phyloP scores from a whole-genome alignment of 2,797 vertebrate genomes.

The Cyprinodon diabolis region DNA sequence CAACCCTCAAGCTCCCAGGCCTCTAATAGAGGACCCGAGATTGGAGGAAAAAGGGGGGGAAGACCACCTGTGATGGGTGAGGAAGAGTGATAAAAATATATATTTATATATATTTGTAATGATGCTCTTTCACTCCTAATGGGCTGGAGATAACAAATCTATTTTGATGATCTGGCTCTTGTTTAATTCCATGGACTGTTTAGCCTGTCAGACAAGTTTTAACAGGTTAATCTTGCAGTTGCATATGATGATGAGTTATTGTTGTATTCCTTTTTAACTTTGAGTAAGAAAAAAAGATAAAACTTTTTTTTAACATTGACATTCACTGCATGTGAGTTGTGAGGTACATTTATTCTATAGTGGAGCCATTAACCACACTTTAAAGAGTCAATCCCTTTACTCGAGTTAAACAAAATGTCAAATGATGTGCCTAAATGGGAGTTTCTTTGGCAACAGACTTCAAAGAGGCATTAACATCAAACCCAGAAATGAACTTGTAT shows the following conservation, averaged over 20 bases:
- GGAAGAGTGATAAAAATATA: no score
- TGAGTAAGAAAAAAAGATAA: not conserved
- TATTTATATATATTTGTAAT: no score
- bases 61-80: no score
- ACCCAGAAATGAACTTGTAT: not conserved
- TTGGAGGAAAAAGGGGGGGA: no score
- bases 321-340: not conserved
- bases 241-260: not conserved
- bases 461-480: slow-evolving; percentile 19
- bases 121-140: no score
- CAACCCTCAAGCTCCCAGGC: no score
- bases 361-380: not conserved
- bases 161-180: not conserved
- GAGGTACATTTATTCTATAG: slow-evolving; percentile 1
- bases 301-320: not conserved
- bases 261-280: not conserved
- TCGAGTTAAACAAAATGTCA: not conserved
- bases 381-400: not conserved
- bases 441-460: not conserved
- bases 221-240: not conserved
- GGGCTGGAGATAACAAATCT: not conserved
- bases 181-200: not conserved
- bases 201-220: not conserved
- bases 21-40: no score
- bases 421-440: not conserved